Base-by-base conservation (phyloP, 2,888 invertebrate species). In the Nasonia oneida region DNA sequence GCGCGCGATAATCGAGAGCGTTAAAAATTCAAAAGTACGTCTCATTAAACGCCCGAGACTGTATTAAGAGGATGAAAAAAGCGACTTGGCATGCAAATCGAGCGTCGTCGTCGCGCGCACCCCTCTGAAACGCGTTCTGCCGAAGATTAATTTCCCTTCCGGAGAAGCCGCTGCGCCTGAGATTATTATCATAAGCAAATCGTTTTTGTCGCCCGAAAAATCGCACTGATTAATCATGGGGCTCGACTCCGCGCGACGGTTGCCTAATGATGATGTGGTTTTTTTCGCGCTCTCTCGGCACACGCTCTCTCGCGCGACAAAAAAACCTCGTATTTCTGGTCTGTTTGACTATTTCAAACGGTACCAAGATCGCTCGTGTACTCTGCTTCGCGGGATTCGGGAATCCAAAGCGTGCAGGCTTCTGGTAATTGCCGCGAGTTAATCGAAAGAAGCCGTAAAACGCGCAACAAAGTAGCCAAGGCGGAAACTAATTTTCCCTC, bases 161-260 rank as follows among this genome's bases (percentile, higher is more conserved):
- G 3, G 57, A 53, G 57, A 12, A 1, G 5, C n/a, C 61, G 61
- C 61, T 10, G 64, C 64, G 67, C 29, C 29, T 14, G 14, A 67
- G 67, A 84, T 84, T 79, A 84, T 84, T 79, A 79, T 79, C 79
- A 75, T 79, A 84, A 79, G 79, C 79, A 79, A 84, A 84, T 79
- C 79, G 84, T 47, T 67, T 23, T 67, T 77, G 71, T 42, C 67
- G 29, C 70, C 39, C 29, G 57, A 33, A 77, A 73, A 77, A 83
- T 83, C 64, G 74, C 61, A 33, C 71, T 67, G 79, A 84, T 84
- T 79, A 84, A 84, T 84, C 75, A 37, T 37, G 42, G 42, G 81
- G 50, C 37, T 42, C 33, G 29, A 47, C 39, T 23, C 29, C 37
- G 37, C 64, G 73, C 64, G 73, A 73, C 83, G 23, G 74, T 79